Evolutionary conservation across 2,113 vertebrate genomes (phyloP).

Genomic region (Tragelaphus strepsiceros): DNA sequence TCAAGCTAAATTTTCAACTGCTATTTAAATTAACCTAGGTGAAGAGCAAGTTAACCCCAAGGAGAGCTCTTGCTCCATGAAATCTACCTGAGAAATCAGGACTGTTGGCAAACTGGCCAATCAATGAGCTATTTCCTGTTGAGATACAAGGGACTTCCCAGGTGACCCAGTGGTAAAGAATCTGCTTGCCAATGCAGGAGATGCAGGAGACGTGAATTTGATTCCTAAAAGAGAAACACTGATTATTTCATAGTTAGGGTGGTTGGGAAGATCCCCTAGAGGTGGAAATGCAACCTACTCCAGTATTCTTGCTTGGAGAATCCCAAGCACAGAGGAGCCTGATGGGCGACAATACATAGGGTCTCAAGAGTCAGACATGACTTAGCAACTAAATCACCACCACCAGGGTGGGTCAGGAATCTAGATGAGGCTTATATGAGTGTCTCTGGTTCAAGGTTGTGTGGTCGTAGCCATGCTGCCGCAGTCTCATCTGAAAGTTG

Average conservation of each 20-base stretch:
- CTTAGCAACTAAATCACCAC: not conserved
- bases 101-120: slow-evolving; percentile 67
- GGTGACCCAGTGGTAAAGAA: not conserved
- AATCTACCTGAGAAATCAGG: slow-evolving; percentile 74
- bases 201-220: not conserved
- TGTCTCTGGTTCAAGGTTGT: not conserved
- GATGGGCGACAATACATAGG: not conserved
- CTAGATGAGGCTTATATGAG: not conserved
- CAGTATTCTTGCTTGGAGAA: not conserved
- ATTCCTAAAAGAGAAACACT: not conserved
- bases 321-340: not conserved
- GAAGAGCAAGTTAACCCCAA: slow-evolving; percentile 87
- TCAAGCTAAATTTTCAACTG: slow-evolving; percentile 93
- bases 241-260: not conserved
- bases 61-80: slow-evolving; percentile 70
- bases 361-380: not conserved
- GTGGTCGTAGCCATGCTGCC: too few relatives aligned
- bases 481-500: not conserved
- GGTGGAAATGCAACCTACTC: not conserved
- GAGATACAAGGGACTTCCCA: slow-evolving; percentile 1
- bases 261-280: not conserved
- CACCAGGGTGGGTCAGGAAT: not conserved
- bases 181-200: not conserved
- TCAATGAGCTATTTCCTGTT: slow-evolving; percentile 65
- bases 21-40: slow-evolving; percentile 97